A percentile compares a stretch with the other conserved stretches of the same genome.
phyloP scores from a whole-genome alignment of 2,888 invertebrate genomes.

The Pristionchus entomophagus region DNA sequence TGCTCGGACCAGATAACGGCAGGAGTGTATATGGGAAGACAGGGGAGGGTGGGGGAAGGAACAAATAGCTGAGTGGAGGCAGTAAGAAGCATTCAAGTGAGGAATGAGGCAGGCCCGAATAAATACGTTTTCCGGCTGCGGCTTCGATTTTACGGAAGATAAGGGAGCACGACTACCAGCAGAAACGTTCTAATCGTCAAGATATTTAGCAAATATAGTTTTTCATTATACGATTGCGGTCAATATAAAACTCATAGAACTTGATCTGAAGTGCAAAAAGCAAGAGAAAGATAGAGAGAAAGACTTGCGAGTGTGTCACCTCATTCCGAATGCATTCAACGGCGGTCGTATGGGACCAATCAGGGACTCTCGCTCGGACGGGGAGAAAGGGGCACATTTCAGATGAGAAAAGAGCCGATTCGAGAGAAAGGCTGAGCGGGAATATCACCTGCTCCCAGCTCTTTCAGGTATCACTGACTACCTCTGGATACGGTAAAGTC shows the following conservation, averaged over 20 bases:
- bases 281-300: background rate
- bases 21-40: background rate
- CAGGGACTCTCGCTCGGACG: background rate
- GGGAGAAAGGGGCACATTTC: background rate
- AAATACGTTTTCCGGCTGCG: background rate
- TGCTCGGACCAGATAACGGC: too few relatives aligned
- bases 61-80: constrained; percentile 6
- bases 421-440: too few relatives aligned
- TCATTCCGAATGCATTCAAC: constrained; percentile 20
- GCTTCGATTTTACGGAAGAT: background rate
- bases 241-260: too few relatives aligned
- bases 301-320: constrained; percentile 22
- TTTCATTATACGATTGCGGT: too few relatives aligned
- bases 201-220: too few relatives aligned
- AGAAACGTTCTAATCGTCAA: too few relatives aligned
- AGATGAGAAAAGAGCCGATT: background rate
- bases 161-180: too few relatives aligned
- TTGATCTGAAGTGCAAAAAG: background rate
- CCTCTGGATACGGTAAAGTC: too few relatives aligned
- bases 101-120: background rate
- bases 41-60: background rate
- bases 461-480: background rate
- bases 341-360: constrained; percentile 37
- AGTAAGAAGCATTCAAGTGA: constrained; percentile 14
- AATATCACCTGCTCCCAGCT: too few relatives aligned